Conservation (phyloP, 2,113 vertebrate genomes). For the Chaetops frenatus region DNA sequence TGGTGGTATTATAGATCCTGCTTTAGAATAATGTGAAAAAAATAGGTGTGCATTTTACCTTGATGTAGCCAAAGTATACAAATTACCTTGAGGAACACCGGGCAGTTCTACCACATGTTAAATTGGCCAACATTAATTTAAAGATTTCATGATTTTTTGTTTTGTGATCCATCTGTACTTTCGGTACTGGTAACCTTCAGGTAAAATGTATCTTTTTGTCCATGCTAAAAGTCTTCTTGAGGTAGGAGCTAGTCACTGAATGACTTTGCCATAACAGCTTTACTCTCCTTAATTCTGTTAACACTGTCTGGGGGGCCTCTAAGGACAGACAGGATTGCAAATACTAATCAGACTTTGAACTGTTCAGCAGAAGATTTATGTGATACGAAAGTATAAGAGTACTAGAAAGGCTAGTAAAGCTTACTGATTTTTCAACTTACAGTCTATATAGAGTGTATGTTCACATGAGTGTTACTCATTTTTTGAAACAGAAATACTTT, state of each 20-base stretch:
- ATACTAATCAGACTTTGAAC: neutral
- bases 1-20: neutral
- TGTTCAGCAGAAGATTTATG: neutral
- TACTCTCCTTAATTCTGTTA: neutral
- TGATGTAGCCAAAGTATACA: neutral
- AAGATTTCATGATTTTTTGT: neutral
- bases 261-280: neutral
- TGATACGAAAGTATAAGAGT: neutral
- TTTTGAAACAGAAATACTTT: neutral
- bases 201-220: neutral
- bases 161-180: neutral
- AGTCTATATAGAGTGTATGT: neutral
- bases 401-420: neutral
- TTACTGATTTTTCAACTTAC: neutral
- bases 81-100: neutral
- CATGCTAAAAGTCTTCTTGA: neutral
- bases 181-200: neutral
- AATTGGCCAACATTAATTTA: neutral
- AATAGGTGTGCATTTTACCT: neutral
- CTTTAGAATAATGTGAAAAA: neutral
- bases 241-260: neutral
- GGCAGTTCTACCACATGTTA: neutral
- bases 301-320: neutral
- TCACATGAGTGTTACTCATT: neutral
- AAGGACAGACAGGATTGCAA: accelerated